Conservation (phyloP, 2,113 vertebrate species). For the Rhinichthys klamathensis region DNA sequence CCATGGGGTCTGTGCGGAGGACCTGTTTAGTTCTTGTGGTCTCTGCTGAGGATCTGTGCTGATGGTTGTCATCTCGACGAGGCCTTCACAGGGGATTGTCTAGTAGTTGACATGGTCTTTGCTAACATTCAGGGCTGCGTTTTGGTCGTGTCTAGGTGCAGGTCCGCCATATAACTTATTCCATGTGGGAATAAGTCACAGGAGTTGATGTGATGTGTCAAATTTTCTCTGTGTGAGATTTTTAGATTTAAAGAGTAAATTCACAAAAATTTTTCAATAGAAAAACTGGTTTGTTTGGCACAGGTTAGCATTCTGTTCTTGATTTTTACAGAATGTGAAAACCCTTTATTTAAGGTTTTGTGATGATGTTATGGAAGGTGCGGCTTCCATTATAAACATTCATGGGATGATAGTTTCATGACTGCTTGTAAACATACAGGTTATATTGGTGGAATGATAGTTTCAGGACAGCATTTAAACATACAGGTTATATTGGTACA, state of each 20-base stretch:
- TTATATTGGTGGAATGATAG: not conserved
- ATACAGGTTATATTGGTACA: conserved; percentile 1
- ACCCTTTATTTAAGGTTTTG: not conserved
- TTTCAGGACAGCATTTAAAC: conserved; percentile 6
- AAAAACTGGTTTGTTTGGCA: not conserved
- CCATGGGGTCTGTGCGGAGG: too few relatives aligned
- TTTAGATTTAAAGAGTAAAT: not conserved
- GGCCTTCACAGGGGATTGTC: too few relatives aligned
- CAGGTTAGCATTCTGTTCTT: not conserved
- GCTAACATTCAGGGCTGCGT: too few relatives aligned
- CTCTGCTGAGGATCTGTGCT: too few relatives aligned
- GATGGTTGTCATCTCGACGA: too few relatives aligned
- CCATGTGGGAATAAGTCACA: not conserved
- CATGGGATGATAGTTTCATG: not conserved
- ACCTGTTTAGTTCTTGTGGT: too few relatives aligned
- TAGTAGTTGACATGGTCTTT: too few relatives aligned
- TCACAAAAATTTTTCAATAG: not conserved
- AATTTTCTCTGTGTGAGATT: not conserved
- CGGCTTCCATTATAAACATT: not conserved
- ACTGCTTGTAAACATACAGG: not conserved
- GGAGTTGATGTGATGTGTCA: not conserved
- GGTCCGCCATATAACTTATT: too few relatives aligned
- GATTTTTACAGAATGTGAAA: not conserved
- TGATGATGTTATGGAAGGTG: not conserved
- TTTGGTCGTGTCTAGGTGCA: too few relatives aligned